Percentiles rank a stretch among this genome's conserved stretches.
Evolutionary conservation across 2,113 vertebrate species (phyloP).

Genomic region (Notothenia coriiceps): DNA sequence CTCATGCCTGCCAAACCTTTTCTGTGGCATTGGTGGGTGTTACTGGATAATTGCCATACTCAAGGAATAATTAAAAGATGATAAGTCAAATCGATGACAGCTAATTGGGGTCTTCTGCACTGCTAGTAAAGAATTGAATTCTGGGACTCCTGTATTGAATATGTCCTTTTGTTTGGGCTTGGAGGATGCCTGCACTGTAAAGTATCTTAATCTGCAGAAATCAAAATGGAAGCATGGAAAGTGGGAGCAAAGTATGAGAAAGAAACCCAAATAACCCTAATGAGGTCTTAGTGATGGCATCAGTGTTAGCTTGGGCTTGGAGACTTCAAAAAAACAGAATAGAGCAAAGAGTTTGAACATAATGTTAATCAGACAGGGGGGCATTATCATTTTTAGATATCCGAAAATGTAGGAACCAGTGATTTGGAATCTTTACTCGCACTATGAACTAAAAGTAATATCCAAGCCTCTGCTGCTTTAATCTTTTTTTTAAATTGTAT

Average conservation of each 20-base stretch:
- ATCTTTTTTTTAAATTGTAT: not conserved
- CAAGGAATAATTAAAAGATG: conserved; percentile 19
- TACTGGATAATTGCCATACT: conserved; percentile 4
- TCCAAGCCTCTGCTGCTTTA: not conserved
- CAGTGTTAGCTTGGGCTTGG: not conserved
- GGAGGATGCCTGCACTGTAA: not conserved
- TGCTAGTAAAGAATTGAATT: not conserved
- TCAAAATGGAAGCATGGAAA: not conserved
- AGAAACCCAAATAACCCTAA: not conserved
- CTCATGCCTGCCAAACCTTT: conserved; percentile 1
- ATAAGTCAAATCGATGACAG: conserved; percentile 31
- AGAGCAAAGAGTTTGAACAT: not conserved
- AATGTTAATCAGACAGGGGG: not conserved
- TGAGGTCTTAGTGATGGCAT: conserved; percentile 2
- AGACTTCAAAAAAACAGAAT: not conserved
- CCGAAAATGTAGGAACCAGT: not conserved
- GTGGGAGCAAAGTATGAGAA: not conserved
- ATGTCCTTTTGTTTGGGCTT: not conserved
- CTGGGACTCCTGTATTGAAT: not conserved
- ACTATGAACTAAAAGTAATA: not conserved
- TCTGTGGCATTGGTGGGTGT: conserved; percentile 19
- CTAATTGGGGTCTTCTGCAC: conserved; percentile 28
- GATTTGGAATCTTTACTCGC: not conserved
- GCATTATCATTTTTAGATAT: not conserved
- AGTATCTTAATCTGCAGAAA: no score